Percentiles rank a stretch among this genome's conserved stretches.
These are phyloP conservation scores for Amitus sp. DNA, from an alignment of 2,888 invertebrate genomes.

Conservation along the genomic window DNA sequence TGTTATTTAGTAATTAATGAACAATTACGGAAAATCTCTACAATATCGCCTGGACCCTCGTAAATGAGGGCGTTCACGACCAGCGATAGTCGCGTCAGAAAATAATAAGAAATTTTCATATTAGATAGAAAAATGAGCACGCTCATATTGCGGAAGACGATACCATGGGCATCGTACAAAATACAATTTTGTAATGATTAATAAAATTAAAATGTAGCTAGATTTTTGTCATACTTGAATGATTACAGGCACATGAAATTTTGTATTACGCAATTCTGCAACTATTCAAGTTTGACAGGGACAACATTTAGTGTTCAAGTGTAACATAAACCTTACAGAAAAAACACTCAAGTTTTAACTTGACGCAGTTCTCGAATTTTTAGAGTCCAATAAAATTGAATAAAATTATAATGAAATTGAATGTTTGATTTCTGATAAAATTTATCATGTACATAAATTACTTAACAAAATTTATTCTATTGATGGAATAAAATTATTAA, in stretches of 20 bases:
- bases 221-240: neutral
- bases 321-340: too few relatives aligned
- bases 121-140: slow-evolving; percentile 18
- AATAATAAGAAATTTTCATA: neutral
- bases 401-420: too few relatives aligned
- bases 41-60: slow-evolving; percentile 15
- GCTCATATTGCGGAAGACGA: slow-evolving; percentile 32
- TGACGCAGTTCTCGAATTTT: too few relatives aligned
- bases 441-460: too few relatives aligned
- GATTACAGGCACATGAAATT: neutral
- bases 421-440: too few relatives aligned
- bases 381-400: too few relatives aligned
- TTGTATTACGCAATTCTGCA: neutral
- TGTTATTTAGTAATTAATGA: slow-evolving; percentile 23
- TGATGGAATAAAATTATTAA: too few relatives aligned
- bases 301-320: neutral
- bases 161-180: slow-evolving; percentile 25
- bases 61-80: neutral
- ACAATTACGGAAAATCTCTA: slow-evolving; percentile 25
- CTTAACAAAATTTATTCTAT: too few relatives aligned
- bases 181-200: slow-evolving; percentile 29
- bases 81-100: neutral
- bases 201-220: slow-evolving; percentile 4
- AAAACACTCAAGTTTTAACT: too few relatives aligned
- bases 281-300: neutral